These are phyloP conservation scores for Lamproptera curius DNA, from an alignment of 2,888 invertebrate species.

Conservation along the genomic window DNA sequence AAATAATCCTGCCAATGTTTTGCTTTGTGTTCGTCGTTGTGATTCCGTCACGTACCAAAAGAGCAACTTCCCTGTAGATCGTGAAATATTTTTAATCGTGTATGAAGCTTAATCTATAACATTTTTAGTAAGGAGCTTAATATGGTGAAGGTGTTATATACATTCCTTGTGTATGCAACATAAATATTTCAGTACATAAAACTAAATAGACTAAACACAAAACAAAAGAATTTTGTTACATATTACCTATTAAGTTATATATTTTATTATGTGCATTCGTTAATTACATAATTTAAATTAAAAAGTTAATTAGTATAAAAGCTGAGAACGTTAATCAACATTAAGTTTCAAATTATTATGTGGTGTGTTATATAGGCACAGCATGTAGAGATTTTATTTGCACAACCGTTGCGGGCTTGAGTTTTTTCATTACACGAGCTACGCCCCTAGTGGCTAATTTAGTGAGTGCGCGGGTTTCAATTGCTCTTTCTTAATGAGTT, in stretches of 20 bases:
- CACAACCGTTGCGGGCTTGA: slow-evolving; percentile 1
- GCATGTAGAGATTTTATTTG: not conserved
- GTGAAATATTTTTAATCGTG: not conserved
- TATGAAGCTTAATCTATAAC: not conserved
- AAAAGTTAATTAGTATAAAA: no score
- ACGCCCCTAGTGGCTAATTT: slow-evolving; percentile 30
- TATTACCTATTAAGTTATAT: no score
- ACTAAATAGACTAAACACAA: no score
- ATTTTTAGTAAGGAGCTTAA: no score
- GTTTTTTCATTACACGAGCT: slow-evolving; percentile 25
- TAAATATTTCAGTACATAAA: no score
- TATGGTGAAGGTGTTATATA: no score
- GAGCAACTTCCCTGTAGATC: slow-evolving; percentile 59
- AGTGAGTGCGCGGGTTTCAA: slow-evolving; percentile 30
- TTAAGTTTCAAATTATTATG: no score
- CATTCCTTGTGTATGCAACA: no score
- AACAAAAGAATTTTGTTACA: no score
- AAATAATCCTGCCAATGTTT: slow-evolving; percentile 72
- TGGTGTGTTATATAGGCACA: not conserved
- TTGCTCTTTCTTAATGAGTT: slow-evolving; percentile 26
- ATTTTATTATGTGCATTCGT: no score
- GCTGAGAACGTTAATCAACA: no score
- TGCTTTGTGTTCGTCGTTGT: slow-evolving; percentile 58
- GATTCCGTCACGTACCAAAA: slow-evolving; percentile 57
- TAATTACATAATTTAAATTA: no score